These are phyloP conservation scores for Chydorus sphaericus DNA, from an alignment of 2,888 invertebrate genomes.

Conservation along the genomic window DNA sequence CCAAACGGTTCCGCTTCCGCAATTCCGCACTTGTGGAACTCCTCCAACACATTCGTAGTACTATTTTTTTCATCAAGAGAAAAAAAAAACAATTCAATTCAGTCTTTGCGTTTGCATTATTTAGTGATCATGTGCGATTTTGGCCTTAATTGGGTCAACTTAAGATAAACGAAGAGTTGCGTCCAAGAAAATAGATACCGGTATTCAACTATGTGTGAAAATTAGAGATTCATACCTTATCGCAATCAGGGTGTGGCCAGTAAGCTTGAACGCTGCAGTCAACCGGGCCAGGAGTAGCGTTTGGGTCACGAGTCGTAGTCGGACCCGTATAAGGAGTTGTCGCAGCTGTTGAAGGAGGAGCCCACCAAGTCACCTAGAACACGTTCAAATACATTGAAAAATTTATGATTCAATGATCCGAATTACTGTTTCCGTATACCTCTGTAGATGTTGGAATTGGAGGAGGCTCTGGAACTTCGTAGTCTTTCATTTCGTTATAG, in stretches of 20 bases:
- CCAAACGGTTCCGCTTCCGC: conserved; percentile 59
- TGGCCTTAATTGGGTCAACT: too few species aligned
- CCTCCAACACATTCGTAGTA: conserved; percentile 77
- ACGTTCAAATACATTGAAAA: too few species aligned
- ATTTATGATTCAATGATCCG: too few species aligned
- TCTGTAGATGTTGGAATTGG: conserved; percentile 29
- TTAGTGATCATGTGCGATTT: too few species aligned
- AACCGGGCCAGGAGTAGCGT: conserved; percentile 14
- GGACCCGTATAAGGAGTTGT: conserved; percentile 8
- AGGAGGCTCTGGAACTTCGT: conserved; percentile 46
- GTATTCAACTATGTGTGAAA: too few species aligned
- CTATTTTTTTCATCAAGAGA: too few species aligned
- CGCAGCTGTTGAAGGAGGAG: conserved; percentile 3
- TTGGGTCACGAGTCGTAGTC: conserved; percentile 14
- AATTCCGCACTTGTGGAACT: conserved; percentile 52
- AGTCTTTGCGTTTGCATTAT: too few species aligned
- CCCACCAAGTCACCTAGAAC: conserved; percentile 11
- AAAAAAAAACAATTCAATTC: too few species aligned
- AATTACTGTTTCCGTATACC: too few species aligned
- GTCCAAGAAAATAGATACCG: too few species aligned
- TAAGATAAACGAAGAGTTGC: too few species aligned
- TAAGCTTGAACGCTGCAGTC: conserved; percentile 21
- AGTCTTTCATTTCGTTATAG: conserved; percentile 40
- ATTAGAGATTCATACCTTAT: conserved; percentile 21
- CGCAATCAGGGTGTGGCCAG: conserved; percentile 21